A percentile compares a stretch with the other conserved stretches of the same genome.
These are phyloP conservation scores for Todus mexicanus DNA, from an alignment of 2,797 vertebrate genomes.

Conservation along the genomic window DNA sequence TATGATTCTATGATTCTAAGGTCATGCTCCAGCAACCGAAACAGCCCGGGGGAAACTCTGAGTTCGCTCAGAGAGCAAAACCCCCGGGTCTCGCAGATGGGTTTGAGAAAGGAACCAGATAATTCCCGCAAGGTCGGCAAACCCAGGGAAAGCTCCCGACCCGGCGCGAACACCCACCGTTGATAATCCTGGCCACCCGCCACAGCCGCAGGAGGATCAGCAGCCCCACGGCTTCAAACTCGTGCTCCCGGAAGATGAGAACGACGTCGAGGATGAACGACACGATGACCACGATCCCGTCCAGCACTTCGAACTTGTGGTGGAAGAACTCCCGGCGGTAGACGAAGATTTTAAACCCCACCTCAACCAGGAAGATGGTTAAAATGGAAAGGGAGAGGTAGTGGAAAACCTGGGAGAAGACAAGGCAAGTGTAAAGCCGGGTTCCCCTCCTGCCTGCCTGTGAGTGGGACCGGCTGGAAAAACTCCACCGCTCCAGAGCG, in stretches of 20 bases:
- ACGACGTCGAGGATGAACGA: conserved; percentile 90
- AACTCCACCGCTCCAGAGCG: fast-evolving
- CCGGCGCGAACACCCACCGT: conserved; percentile 70
- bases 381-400: conserved; percentile 89
- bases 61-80: not conserved
- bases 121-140: not conserved
- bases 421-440: not conserved
- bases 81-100: fast-evolving
- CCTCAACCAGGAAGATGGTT: conserved; percentile 89
- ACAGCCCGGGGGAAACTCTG: fast-evolving
- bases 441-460: fast-evolving
- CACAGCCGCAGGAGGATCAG: conserved; percentile 93
- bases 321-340: conserved; percentile 90
- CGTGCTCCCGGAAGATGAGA: conserved; percentile 82
- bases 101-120: not conserved
- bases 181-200: conserved; percentile 95
- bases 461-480: not conserved
- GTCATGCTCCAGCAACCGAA: not conserved
- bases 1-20: too few relatives aligned
- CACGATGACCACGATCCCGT: conserved; percentile 83
- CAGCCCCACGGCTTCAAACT: conserved; percentile 86
- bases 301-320: conserved; percentile 96
- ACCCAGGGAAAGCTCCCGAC: not conserved
- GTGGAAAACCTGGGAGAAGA: conserved; percentile 85
- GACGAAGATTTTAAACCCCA: conserved; percentile 86